Evolutionary conservation across 1,140 invertebrate genomes (phyloP), one percentile per base, ranked within the genome.

Genomic region (Luehdorfia chinensis): DNA sequence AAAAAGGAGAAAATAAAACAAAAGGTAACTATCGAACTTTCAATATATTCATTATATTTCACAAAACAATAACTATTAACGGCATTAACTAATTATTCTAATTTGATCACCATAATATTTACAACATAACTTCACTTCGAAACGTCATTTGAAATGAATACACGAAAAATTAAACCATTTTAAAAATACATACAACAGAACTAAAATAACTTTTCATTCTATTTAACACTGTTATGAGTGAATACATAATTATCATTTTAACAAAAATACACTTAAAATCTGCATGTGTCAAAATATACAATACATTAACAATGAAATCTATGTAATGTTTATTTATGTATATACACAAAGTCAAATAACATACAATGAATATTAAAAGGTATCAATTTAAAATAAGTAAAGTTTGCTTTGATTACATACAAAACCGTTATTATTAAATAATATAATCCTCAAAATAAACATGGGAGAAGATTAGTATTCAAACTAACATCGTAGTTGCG

Each of bases 1-100:
- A n/a, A n/a, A n/a, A 6, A 21, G 19, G 2, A 21, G 2, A 36
- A 66, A 66, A 67, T 66, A 63, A 66, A 65, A 73, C 63, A 65
- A 55, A 45, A 34, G 52, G 41, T 9, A 61, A 66, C 59, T 66
- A 66, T 69, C 66, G 63, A 80, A 83, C 73, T 76, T 76, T 78
- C 66, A 73, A 76, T 78, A 80, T 83, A 80, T 76, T 80, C 69
- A 79, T 71, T 64, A 68, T 68, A 73, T 78, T 79, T 75, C 70
- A 70, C 62, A 79, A 78, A 81, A 83, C 75, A 80, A 76, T 83
- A 81, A 81, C 75, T 78, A 75, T 51, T 66, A 78, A 75, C 71
- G 52, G 57, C 65, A 51, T 56, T 75, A 69, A 58, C 67, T 77
- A 72, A 62, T 47, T 48, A 47, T 14, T 30, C 57, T 72, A 63